These are phyloP conservation scores for Cottus gobio DNA, from an alignment of 2,113 vertebrate species.

Conservation along the genomic window DNA sequence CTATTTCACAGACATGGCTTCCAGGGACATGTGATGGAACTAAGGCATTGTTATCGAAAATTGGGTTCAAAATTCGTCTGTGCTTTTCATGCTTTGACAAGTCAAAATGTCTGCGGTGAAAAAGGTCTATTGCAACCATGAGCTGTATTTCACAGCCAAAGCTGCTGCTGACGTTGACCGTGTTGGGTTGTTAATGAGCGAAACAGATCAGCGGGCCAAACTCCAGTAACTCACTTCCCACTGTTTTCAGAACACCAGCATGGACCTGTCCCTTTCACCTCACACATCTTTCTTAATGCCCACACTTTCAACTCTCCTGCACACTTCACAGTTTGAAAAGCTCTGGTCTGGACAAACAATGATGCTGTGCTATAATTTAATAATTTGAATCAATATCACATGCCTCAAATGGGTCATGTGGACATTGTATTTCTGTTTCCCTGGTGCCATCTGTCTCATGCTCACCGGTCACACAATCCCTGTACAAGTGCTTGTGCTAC, in stretches of 20 bases:
- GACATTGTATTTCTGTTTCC: constrained; percentile 43
- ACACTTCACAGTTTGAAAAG: background rate
- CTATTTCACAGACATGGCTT: background rate
- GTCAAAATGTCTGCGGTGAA: background rate
- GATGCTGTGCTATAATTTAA: background rate
- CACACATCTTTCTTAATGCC: background rate
- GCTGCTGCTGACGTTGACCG: background rate
- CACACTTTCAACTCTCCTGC: background rate
- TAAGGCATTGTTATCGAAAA: background rate
- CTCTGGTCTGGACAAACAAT: background rate
- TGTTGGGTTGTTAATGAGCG: background rate
- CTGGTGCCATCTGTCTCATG: constrained; percentile 73
- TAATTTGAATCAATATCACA: constrained; percentile 26
- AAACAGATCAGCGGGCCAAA: background rate
- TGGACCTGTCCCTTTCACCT: background rate
- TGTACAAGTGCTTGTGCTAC: constrained; percentile 88
- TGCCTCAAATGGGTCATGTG: constrained; percentile 30
- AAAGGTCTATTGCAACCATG: background rate
- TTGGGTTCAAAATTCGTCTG: background rate
- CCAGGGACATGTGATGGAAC: background rate
- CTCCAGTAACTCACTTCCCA: background rate
- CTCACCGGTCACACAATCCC: constrained; percentile 87
- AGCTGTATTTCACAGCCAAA: background rate
- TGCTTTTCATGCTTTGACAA: background rate
- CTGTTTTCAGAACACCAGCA: background rate